phyloP scores from a whole-genome alignment of 2,113 vertebrate genomes.

The Tyto alba region DNA sequence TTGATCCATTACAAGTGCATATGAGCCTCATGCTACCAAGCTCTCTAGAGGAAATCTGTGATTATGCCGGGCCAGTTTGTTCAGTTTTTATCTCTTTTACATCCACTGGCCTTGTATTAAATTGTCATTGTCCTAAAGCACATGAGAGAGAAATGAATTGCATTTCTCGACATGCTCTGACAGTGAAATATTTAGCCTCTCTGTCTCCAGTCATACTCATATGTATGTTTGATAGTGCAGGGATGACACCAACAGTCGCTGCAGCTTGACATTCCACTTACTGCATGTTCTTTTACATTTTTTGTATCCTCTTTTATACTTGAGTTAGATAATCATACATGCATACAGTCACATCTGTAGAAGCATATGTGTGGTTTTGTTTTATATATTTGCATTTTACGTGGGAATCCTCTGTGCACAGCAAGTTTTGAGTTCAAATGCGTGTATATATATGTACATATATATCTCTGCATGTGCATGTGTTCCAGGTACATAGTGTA shows the following conservation, averaged over 20 bases:
- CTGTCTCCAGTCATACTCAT: conserved; percentile 88
- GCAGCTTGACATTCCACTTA: conserved; percentile 58
- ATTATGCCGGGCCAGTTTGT: conserved; percentile 71
- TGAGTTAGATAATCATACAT: neutral
- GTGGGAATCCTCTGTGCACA: neutral
- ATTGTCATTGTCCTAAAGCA: conserved; percentile 88
- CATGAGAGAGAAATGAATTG: conserved; percentile 87
- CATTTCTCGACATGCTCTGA: conserved; percentile 78
- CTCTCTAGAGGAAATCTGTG: conserved; percentile 77
- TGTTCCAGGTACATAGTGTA: neutral
- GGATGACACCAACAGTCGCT: conserved; percentile 73
- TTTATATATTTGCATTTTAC: neutral
- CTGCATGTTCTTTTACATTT: conserved; percentile 42
- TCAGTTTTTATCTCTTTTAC: conserved; percentile 81
- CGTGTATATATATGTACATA: neutral
- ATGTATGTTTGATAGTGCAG: conserved; percentile 76
- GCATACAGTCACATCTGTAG: neutral
- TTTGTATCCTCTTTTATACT: neutral
- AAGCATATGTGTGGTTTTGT: neutral
- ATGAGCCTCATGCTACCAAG: conserved; percentile 39
- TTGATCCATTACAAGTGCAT: conserved; percentile 64
- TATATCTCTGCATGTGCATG: neutral
- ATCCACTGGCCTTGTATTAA: conserved; percentile 81
- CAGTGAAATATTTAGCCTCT: conserved; percentile 96
- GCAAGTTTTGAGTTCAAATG: neutral